phyloP scores from a whole-genome alignment of 2,113 vertebrate genomes.

The Tychaedon coryphoeus region DNA sequence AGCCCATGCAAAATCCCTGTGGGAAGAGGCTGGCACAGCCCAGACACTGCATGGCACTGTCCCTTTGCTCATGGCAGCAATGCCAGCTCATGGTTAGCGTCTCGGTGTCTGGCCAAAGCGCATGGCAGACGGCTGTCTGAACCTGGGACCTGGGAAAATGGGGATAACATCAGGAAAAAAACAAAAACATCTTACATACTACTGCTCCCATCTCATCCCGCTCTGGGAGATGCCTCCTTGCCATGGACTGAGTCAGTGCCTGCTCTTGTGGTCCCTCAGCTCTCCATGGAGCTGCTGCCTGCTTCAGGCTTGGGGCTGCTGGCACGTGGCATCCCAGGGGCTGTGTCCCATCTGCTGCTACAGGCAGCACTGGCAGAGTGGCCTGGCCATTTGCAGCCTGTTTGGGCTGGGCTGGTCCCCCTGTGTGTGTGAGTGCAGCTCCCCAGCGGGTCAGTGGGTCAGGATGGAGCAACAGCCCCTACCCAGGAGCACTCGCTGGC shows the following conservation, averaged over 20 bases:
- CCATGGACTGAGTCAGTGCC: background rate
- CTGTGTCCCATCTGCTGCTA: background rate
- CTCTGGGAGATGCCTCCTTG: background rate
- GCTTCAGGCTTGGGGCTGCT: background rate
- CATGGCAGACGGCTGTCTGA: conserved; percentile 32
- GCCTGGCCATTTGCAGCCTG: background rate
- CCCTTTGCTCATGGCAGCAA: conserved; percentile 1
- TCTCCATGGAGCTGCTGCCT: background rate
- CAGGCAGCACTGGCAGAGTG: background rate
- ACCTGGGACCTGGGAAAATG: conserved; percentile 37
- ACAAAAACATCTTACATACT: conserved; percentile 2
- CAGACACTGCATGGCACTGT: background rate
- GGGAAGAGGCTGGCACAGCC: background rate
- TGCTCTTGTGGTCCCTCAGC: background rate
- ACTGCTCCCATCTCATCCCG: background rate
- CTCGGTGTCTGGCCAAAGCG: conserved; percentile 9
- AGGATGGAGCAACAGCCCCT: background rate
- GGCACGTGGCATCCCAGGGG: background rate
- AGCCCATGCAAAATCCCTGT: background rate
- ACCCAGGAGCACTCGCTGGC: background rate
- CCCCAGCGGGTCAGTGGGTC: background rate
- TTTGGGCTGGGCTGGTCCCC: background rate
- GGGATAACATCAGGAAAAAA: conserved; percentile 62
- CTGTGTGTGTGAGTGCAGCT: background rate
- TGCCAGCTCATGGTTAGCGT: background rate